Evolutionary conservation across 2,797 vertebrate genomes (phyloP).

Genomic region (Acridotheres tristis): DNA sequence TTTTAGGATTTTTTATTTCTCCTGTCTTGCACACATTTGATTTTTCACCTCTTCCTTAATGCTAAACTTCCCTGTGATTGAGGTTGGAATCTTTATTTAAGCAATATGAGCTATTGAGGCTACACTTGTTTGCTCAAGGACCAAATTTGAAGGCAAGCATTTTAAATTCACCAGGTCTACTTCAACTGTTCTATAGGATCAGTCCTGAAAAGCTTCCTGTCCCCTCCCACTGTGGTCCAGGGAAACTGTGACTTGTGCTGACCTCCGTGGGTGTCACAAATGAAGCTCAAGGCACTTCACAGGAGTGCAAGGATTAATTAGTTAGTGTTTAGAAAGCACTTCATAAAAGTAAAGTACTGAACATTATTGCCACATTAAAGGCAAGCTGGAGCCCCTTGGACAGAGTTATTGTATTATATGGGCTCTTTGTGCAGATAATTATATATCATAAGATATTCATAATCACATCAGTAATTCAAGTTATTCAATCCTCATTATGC

Average conservation of each 20-base stretch:
- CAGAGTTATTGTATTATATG: neutral
- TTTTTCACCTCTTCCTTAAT: neutral
- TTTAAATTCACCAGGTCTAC: neutral
- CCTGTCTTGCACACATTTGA: neutral
- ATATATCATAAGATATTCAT: neutral
- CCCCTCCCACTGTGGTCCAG: neutral
- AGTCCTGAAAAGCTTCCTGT: neutral
- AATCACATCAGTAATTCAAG: neutral
- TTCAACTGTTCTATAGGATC: neutral
- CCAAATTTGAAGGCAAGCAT: neutral
- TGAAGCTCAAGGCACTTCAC: neutral
- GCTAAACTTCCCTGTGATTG: neutral
- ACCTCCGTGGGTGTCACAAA: neutral
- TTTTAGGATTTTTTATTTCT: neutral
- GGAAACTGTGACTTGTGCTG: neutral
- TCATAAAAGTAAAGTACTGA: slow-evolving; percentile 28
- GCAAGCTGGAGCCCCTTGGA: slow-evolving; percentile 3
- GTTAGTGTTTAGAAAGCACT: slow-evolving; percentile 11
- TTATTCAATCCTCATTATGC: neutral
- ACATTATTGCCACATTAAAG: slow-evolving; percentile 35
- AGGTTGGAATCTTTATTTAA: neutral
- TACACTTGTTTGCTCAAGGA: neutral
- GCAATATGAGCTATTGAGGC: neutral
- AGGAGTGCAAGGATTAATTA: neutral
- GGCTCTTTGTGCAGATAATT: slow-evolving; percentile 18